phyloP scores from a whole-genome alignment of 2,888 invertebrate genomes.

The Lepidochitona cinerea region DNA sequence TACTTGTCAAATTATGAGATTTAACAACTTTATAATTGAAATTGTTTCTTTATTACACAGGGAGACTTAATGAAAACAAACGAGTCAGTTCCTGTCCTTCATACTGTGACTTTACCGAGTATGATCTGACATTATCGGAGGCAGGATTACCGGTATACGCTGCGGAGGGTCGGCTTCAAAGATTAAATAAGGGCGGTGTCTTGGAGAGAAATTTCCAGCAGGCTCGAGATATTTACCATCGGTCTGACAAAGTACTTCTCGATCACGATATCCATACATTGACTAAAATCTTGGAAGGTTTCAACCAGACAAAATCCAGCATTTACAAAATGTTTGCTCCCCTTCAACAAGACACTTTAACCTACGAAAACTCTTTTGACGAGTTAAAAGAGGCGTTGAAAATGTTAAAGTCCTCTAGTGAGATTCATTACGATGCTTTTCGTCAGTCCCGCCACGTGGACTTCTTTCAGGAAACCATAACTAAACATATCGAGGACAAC shows the following conservation, averaged over 20 bases:
- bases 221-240: conserved; percentile 6
- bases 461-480: neutral
- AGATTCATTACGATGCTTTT: neutral
- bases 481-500: neutral
- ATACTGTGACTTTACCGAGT: conserved; percentile 2
- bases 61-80: neutral
- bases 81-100: neutral
- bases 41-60: neutral
- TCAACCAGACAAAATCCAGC: neutral
- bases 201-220: neutral
- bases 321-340: neutral
- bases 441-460: neutral
- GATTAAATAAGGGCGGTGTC: neutral
- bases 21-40: neutral
- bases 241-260: neutral
- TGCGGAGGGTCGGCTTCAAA: neutral
- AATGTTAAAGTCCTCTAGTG: neutral
- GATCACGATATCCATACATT: neutral
- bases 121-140: neutral
- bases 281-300: neutral
- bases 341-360: neutral
- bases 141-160: conserved; percentile 6
- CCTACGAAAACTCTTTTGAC: neutral
- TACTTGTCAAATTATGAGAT: neutral
- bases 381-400: neutral